Conservation (phyloP, 1,140 invertebrate genomes). For the Bilobella aurantiaca region DNA sequence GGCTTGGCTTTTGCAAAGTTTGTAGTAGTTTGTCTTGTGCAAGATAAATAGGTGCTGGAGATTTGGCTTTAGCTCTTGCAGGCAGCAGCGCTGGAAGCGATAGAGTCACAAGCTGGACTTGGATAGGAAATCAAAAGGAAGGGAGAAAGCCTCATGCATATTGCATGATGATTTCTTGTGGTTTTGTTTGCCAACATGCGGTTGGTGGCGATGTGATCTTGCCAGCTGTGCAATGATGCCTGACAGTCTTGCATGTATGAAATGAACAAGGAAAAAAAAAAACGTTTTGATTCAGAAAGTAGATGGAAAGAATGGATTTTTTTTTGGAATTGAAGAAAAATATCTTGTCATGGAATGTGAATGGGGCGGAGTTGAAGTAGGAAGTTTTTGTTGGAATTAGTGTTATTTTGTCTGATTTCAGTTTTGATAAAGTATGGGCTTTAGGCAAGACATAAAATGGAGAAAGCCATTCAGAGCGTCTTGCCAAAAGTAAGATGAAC, state of each 20-base stretch:
- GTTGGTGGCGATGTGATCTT: neutral
- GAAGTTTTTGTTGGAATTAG: neutral
- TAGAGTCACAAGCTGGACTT: neutral
- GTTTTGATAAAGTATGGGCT: slow-evolving; percentile 6
- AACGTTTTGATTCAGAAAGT: no score
- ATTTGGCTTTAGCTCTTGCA: no score
- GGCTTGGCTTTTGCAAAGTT: no score
- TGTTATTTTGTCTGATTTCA: neutral
- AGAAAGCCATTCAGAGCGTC: slow-evolving; percentile 3
- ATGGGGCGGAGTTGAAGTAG: neutral
- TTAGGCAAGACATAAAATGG: neutral
- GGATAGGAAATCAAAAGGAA: neutral
- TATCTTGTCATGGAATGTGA: neutral
- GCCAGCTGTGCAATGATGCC: no score
- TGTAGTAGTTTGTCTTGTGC: no score
- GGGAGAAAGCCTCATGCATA: neutral
- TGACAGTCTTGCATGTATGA: no score
- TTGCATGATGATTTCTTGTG: neutral
- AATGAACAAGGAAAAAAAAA: no score
- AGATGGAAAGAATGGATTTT: no score
- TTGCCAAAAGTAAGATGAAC: no score
- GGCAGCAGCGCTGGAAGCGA: neutral
- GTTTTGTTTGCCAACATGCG: neutral
- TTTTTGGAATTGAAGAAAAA: neutral
- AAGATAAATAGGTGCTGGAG: no score